A percentile compares a stretch with the other conserved stretches of the same genome.
These are phyloP conservation scores for Rhadina sibilatrix DNA, from an alignment of 2,113 vertebrate genomes.

Conservation along the genomic window DNA sequence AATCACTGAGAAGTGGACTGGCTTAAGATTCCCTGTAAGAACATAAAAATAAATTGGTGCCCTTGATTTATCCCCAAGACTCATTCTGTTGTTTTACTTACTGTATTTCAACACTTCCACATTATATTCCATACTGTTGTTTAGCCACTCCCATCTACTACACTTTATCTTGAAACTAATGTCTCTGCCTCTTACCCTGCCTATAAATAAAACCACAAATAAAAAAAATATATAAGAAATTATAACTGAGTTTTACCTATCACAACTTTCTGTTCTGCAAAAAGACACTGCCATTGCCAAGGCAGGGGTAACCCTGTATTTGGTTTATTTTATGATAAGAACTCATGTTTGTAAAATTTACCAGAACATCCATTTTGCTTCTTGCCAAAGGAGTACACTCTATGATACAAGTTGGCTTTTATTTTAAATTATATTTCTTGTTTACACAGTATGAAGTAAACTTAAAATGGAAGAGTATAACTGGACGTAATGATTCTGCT, in stretches of 20 bases:
- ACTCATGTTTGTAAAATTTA: neutral
- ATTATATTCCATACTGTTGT: neutral
- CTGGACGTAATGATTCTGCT: neutral
- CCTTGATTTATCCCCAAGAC: neutral
- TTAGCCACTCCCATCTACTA: neutral
- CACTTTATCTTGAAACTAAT: neutral
- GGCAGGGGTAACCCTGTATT: neutral
- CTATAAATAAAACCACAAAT: neutral
- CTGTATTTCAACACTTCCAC: neutral
- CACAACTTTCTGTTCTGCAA: neutral
- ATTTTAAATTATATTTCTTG: neutral
- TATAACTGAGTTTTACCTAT: neutral
- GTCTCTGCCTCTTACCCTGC: neutral
- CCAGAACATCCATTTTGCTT: neutral
- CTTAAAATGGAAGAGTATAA: neutral
- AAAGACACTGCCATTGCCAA: neutral
- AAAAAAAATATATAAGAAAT: neutral
- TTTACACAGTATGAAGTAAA: neutral
- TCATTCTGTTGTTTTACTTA: neutral
- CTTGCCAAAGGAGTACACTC: neutral
- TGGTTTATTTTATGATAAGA: neutral
- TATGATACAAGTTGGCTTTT: neutral
- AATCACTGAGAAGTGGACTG: neutral
- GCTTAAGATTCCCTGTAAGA: neutral
- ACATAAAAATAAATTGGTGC: neutral